Conservation (phyloP, 2,113 vertebrate species). For the Rhea americana region DNA sequence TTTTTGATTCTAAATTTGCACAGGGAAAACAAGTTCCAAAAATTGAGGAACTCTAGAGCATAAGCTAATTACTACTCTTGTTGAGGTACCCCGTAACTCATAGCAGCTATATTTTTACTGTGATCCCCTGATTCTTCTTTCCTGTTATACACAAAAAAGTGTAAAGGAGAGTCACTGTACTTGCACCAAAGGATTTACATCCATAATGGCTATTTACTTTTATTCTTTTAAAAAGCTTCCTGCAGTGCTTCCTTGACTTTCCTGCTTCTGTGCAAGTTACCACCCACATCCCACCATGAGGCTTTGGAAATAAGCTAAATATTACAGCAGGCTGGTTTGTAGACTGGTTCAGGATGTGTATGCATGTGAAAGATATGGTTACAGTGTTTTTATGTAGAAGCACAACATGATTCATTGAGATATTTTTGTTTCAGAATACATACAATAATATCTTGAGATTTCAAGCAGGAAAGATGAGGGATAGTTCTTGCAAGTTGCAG, state of each 20-base stretch:
- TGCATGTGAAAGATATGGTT: background rate
- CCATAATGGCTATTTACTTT: background rate
- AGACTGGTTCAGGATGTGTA: background rate
- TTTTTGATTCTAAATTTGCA: background rate
- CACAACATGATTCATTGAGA: background rate
- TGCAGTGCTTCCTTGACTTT: background rate
- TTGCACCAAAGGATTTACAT: background rate
- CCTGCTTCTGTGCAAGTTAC: background rate
- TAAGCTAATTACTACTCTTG: background rate
- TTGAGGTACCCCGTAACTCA: background rate
- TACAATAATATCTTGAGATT: background rate
- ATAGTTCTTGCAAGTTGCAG: background rate
- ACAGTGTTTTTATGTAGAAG: background rate
- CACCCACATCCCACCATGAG: background rate
- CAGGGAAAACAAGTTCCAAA: background rate
- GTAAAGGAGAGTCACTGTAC: background rate
- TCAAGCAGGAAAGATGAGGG: background rate
- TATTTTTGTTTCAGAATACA: background rate
- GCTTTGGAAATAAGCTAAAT: background rate
- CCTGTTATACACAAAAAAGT: background rate
- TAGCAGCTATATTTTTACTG: background rate
- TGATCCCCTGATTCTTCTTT: background rate
- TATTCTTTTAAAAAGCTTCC: background rate
- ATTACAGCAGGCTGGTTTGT: background rate
- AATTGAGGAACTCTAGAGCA: background rate